These are phyloP conservation scores for Rhinoderma darwinii DNA, from an alignment of 2,113 vertebrate species.

Conservation along the genomic window DNA sequence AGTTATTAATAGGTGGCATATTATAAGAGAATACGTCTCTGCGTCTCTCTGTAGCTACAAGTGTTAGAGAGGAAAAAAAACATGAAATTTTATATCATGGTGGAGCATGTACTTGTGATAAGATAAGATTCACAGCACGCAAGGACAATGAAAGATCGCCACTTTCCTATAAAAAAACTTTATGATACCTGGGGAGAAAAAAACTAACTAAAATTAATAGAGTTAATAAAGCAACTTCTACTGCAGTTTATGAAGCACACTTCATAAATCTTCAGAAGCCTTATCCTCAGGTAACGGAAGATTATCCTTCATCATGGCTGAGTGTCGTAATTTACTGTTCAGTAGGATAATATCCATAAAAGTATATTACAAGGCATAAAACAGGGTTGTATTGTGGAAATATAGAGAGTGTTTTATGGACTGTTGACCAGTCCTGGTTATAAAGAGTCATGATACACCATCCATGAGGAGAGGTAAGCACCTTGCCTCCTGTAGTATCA, in stretches of 20 bases:
- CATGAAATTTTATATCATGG: too few relatives aligned
- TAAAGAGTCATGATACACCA: too few relatives aligned
- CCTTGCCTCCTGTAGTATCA: too few relatives aligned
- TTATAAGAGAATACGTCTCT: too few relatives aligned
- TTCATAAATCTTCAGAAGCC: background rate
- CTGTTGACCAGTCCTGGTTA: background rate
- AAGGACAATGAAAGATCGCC: background rate
- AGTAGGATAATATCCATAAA: background rate
- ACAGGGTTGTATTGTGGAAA: background rate
- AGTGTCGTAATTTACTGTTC: background rate
- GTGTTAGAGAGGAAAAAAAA: too few relatives aligned
- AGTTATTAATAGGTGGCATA: too few relatives aligned
- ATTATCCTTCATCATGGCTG: background rate
- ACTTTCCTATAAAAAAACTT: background rate
- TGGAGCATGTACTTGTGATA: too few relatives aligned
- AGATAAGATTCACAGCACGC: background rate
- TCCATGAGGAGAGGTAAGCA: too few relatives aligned
- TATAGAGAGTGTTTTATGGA: background rate
- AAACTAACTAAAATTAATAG: background rate
- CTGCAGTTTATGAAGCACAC: background rate
- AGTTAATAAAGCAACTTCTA: background rate
- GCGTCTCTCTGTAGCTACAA: too few relatives aligned
- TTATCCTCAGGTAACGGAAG: background rate
- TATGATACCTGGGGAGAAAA: background rate
- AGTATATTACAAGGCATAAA: background rate